Evolutionary conservation across 1,140 invertebrate genomes (phyloP).

Genomic region (Pomacea maculata): DNA sequence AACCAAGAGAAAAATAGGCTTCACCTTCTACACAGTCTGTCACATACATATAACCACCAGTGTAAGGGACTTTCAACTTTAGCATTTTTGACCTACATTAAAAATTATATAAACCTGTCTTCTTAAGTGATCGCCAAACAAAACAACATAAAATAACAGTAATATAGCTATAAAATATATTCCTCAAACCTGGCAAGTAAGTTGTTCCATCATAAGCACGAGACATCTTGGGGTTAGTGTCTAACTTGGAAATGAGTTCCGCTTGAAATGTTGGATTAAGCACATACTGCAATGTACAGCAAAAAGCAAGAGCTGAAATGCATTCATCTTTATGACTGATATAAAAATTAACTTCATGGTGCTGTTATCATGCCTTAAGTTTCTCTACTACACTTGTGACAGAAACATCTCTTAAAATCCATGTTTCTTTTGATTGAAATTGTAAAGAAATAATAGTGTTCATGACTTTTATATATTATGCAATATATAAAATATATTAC

Average conservation of each 20-base stretch:
- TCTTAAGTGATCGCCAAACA: background rate
- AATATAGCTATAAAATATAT: background rate
- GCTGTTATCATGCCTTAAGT: no score
- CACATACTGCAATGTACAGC: constrained; percentile 77
- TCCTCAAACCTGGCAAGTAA: constrained; percentile 82
- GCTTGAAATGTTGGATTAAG: constrained; percentile 95
- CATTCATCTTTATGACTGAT: background rate
- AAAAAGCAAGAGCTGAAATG: background rate
- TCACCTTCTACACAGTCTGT: no score
- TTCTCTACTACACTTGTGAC: no score
- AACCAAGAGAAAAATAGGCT: no score
- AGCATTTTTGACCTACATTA: background rate
- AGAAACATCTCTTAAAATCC: no score
- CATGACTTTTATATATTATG: no score
- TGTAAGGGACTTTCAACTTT: no score
- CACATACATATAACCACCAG: no score
- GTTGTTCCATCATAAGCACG: constrained; percentile 96
- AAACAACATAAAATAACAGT: background rate
- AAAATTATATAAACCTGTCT: background rate
- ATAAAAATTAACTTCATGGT: background rate
- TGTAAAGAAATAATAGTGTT: constrained; percentile 1
- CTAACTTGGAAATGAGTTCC: constrained; percentile 82
- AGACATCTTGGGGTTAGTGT: constrained; percentile 85
- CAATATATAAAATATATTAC: no score
- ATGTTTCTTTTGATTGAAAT: background rate